Conservation (phyloP, 2,888 invertebrate genomes). For the Cephus rjabovi region DNA sequence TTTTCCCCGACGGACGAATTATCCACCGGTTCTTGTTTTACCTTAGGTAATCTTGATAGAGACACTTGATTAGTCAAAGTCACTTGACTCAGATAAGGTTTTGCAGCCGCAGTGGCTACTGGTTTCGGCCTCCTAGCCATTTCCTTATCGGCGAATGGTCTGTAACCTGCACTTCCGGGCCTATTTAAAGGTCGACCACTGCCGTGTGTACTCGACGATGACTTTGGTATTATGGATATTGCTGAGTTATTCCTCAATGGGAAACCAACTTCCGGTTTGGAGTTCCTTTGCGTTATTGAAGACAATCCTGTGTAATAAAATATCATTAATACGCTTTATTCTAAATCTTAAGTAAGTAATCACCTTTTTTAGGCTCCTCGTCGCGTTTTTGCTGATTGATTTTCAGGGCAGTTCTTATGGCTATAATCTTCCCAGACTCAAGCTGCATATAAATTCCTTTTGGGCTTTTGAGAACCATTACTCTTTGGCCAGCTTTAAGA, state of each 20-base stretch:
- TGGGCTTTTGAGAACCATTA: conserved; percentile 93
- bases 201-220: conserved; percentile 42
- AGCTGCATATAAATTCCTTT: conserved; percentile 97
- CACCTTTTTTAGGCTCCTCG: conserved; percentile 65
- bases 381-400: conserved; percentile 70
- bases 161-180: conserved; percentile 49
- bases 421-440: conserved; percentile 94
- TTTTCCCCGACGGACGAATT: conserved; percentile 60
- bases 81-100: conserved; percentile 58
- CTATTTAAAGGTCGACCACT: conserved; percentile 45
- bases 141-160: conserved; percentile 60
- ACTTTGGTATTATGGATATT: conserved; percentile 65
- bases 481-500: conserved; percentile 92
- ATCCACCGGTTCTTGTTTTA: conserved; percentile 55
- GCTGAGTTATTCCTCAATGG: conserved; percentile 64
- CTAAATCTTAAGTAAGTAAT: conserved; percentile 1
- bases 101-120: conserved; percentile 58
- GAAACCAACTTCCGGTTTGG: conserved; percentile 58
- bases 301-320: conserved; percentile 37
- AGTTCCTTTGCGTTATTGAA: conserved; percentile 28
- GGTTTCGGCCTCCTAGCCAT: conserved; percentile 51
- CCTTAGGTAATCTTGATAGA: conserved; percentile 54
- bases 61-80: conserved; percentile 59
- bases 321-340: background rate
- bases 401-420: conserved; percentile 85